A percentile compares a stretch with the other conserved stretches of the same genome.
These are phyloP conservation scores for pig (Sus scrofa) DNA, from an alignment of 2,113 vertebrate species.

Conservation along the genomic window DNA sequence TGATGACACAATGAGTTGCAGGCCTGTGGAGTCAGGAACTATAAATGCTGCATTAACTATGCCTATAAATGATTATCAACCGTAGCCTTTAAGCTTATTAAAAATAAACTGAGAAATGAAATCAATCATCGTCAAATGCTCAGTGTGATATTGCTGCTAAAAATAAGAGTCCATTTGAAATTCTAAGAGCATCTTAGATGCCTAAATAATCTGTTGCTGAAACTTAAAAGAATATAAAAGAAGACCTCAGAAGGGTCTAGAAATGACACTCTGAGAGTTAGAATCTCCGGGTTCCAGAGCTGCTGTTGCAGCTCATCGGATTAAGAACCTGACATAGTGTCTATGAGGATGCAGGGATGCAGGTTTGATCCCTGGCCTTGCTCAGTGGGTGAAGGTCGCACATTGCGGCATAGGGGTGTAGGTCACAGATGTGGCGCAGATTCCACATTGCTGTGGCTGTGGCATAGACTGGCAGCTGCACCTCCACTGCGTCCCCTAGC, in stretches of 20 bases:
- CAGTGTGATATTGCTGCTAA: slow-evolving; percentile 43
- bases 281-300: neutral
- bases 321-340: too few relatives aligned
- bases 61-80: neutral
- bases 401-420: too few relatives aligned
- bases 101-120: slow-evolving; percentile 57
- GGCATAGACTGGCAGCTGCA: too few relatives aligned
- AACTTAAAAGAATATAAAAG: neutral
- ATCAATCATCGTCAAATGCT: slow-evolving; percentile 60
- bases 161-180: slow-evolving; percentile 57
- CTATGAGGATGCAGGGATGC: too few relatives aligned
- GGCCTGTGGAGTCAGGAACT: neutral
- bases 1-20: too few relatives aligned
- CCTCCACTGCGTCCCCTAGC: too few relatives aligned
- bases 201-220: neutral
- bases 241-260: neutral
- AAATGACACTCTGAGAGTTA: neutral
- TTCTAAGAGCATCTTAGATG: slow-evolving; percentile 39
- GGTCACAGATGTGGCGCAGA: too few relatives aligned
- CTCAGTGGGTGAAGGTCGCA: too few relatives aligned
- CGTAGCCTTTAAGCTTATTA: slow-evolving; percentile 34
- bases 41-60: neutral
- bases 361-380: too few relatives aligned
- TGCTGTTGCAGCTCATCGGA: too few relatives aligned
- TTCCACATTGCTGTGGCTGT: too few relatives aligned